phyloP scores from a whole-genome alignment of 2,797 vertebrate genomes.

The Poeciliopsis presidionis region DNA sequence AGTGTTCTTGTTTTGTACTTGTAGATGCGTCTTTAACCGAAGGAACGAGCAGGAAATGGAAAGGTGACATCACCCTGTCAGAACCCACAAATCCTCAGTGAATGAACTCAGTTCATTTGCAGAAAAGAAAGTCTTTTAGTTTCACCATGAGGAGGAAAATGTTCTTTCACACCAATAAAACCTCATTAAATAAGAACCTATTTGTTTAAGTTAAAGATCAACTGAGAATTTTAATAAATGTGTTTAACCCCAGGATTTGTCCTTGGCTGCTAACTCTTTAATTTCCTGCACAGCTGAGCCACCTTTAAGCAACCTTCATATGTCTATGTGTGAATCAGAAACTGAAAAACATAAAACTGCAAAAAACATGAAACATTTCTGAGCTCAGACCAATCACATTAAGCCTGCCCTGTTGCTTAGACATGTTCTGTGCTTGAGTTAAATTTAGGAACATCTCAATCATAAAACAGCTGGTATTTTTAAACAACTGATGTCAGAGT shows the following conservation, averaged over 20 bases:
- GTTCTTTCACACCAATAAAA: conserved; percentile 4
- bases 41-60: conserved; percentile 64
- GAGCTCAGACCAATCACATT: not conserved
- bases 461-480: not conserved
- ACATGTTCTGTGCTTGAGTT: not conserved
- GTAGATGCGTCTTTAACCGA: conserved; percentile 46
- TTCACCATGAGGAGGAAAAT: conserved; percentile 31
- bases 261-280: conserved; percentile 24
- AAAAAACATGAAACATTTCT: not conserved
- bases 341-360: not conserved
- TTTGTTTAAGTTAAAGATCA: not conserved
- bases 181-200: conserved; percentile 8
- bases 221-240: not conserved
- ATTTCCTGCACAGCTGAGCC: not conserved
- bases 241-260: conserved; percentile 44
- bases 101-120: conserved; percentile 17
- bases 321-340: not conserved
- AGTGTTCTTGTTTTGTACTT: conserved; percentile 25
- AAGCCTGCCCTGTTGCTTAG: not conserved
- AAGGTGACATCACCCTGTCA: conserved; percentile 73
- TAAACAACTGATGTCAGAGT: not conserved
- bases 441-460: not conserved
- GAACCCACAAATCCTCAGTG: conserved; percentile 58
- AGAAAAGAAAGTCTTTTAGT: not conserved
- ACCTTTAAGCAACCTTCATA: not conserved